Evolutionary conservation across 1,140 invertebrate species (phyloP).

Genomic region (Heliothis virescens): DNA sequence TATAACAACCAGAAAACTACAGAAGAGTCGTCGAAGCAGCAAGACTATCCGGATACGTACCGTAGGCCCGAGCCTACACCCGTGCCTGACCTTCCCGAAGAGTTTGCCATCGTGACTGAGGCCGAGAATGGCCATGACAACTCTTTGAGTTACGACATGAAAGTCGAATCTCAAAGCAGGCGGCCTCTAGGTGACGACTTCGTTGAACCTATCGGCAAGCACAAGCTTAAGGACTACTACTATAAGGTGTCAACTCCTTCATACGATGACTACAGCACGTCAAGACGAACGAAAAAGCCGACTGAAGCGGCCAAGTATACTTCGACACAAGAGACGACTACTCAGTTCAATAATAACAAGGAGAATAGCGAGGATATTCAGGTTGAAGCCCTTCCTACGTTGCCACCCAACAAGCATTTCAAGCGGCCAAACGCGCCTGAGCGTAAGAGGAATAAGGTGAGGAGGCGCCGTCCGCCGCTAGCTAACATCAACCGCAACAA

Average conservation of each 20-base stretch:
- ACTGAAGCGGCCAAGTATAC: constrained; percentile 64
- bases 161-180: constrained; percentile 79
- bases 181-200: constrained; percentile 78
- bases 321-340: constrained; percentile 62
- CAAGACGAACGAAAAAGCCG: constrained; percentile 80
- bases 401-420: constrained; percentile 82
- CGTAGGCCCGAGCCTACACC: constrained; percentile 64
- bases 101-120: constrained; percentile 80
- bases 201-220: constrained; percentile 74
- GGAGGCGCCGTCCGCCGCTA: constrained; percentile 77
- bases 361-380: constrained; percentile 66
- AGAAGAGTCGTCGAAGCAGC: constrained; percentile 66
- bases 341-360: constrained; percentile 51
- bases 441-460: constrained; percentile 81
- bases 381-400: constrained; percentile 75
- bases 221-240: constrained; percentile 82
- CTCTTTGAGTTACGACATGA: constrained; percentile 71
- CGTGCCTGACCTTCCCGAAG: constrained; percentile 68
- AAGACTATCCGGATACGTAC: constrained; percentile 59
- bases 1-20: constrained; percentile 65
- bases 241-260: constrained; percentile 78
- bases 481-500: constrained; percentile 65
- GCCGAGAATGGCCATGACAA: constrained; percentile 76
- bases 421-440: constrained; percentile 75
- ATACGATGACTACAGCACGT: constrained; percentile 65